A percentile compares a stretch with the other conserved stretches of the same genome.
Evolutionary conservation across 2,113 vertebrate species (phyloP).

Genomic region (Salvator merianae): DNA sequence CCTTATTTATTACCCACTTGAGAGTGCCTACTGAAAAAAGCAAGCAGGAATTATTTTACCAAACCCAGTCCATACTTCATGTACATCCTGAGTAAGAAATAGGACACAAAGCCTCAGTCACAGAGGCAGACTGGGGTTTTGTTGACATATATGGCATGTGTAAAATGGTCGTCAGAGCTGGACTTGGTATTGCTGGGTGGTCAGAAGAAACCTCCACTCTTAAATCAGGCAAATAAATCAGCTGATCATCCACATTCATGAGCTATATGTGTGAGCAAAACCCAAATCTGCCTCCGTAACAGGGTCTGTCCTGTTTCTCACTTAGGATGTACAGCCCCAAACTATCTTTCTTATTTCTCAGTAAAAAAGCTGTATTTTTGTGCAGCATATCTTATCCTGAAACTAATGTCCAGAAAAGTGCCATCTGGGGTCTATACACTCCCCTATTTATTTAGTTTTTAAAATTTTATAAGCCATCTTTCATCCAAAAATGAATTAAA

Average conservation of each 20-base stretch:
- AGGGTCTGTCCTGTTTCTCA: not conserved
- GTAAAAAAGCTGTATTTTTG: not conserved
- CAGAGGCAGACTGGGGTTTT: not conserved
- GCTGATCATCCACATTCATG: not conserved
- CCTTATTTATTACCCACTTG: constrained; percentile 40
- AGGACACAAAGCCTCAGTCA: not conserved
- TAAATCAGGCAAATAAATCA: not conserved
- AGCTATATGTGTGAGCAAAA: not conserved
- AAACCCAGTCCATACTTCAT: not conserved
- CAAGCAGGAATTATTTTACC: constrained; percentile 22
- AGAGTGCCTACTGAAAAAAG: constrained; percentile 28
- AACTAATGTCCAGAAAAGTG: not conserved
- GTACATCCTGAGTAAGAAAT: not conserved
- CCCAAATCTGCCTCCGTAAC: too few relatives aligned
- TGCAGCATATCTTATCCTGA: not conserved
- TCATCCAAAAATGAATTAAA: too few relatives aligned
- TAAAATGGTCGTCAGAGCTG: not conserved
- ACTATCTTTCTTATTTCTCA: not conserved
- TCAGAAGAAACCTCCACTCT: not conserved
- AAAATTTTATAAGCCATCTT: too few relatives aligned
- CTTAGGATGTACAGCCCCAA: not conserved
- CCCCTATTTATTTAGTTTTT: too few relatives aligned
- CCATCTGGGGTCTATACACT: too few relatives aligned
- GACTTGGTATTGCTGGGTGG: too few relatives aligned
- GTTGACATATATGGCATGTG: not conserved